Base-by-base conservation (phyloP, 2,888 invertebrate genomes). In the Parnassius mnemosyne region DNA sequence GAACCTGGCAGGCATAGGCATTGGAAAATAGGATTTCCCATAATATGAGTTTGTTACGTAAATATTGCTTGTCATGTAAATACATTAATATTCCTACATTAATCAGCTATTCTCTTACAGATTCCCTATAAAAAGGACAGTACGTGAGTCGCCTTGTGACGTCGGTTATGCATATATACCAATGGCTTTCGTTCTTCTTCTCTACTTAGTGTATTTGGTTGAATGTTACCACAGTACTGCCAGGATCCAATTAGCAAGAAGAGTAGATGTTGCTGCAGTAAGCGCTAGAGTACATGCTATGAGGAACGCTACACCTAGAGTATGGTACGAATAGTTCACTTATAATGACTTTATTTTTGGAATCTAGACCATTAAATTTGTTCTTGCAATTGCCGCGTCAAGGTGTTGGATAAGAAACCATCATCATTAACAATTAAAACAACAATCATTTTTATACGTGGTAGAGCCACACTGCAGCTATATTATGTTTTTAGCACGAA, bases 211-310 rank as follows among this genome's bases (percentile, higher is more conserved):
- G 52, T 97, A 97, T 83, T 87, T 96, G 71, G 95, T 96, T 75
- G 96, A 97, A 81, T 96, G 96, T 80, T 96, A 95, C 93, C 95
- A 96, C 81, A 95, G 95, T 72, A 94, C 95, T 10, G 95, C 95
- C 25, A 90, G 95, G 72, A 93, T 95, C 65, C 94, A 95, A 80
- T 89, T 95, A 57, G 90, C 93, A 3, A 89, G 93, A 71, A 80
- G 93, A 9, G 94, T 94, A 61, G 94, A 94, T 69, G 94, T 94
- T 10, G 92, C 93, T 11, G 93, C 94, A 10, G 95, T 95, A 47
- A 92, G 94, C 67, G 93, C 94, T 43, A 92, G 94, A 75, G 92
- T 95, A 5, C 92, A 93, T 55, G 92, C 94, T 63, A 92, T 96
- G 92, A 89, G 93, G 70, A 92, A 93, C 49, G 94, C 96, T 0